phyloP scores from a whole-genome alignment of 30 jellyfish, hydroid and myxozoan species.

The Clytia hemisphaerica region DNA sequence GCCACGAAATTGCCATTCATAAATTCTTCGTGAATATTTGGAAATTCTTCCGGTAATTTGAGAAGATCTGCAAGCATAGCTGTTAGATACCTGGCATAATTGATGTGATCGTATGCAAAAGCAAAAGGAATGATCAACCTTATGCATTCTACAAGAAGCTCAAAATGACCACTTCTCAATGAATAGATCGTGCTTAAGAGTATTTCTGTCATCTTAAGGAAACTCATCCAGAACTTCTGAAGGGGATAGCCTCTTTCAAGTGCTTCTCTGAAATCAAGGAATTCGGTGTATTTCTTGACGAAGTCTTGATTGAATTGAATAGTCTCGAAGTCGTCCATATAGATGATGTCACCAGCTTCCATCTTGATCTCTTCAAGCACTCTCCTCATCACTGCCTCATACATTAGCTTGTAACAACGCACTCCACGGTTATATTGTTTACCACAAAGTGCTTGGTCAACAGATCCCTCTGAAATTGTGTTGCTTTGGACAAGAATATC shows the following conservation, averaged over 20 bases:
- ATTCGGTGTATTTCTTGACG: too few species aligned
- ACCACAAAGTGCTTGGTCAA: constrained; percentile 44
- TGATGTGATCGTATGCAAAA: constrained; percentile 5
- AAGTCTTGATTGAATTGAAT: too few species aligned
- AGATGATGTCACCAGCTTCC: too few species aligned
- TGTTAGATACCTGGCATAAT: constrained; percentile 14
- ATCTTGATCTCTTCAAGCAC: too few species aligned
- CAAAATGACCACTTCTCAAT: background rate
- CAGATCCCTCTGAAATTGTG: constrained; percentile 43
- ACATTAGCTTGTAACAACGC: constrained; percentile 35
- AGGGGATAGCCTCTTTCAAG: background rate
- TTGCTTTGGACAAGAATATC: constrained; percentile 41
- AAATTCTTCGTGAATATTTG: constrained; percentile 10
- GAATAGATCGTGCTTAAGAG: background rate
- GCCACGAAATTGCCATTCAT: constrained; percentile 17
- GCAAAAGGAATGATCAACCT: constrained; percentile 11
- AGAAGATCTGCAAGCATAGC: constrained; percentile 5
- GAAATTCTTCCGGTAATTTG: background rate
- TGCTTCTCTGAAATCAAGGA: too few species aligned
- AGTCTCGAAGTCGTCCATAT: too few species aligned
- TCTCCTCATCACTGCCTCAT: constrained; percentile 25
- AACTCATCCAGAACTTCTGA: constrained; percentile 2
- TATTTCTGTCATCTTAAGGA: background rate
- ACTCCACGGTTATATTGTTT: constrained; percentile 42
- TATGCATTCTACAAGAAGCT: background rate